Conservation (phyloP, 1,140 invertebrate genomes). For the Nylanderia fulva region DNA sequence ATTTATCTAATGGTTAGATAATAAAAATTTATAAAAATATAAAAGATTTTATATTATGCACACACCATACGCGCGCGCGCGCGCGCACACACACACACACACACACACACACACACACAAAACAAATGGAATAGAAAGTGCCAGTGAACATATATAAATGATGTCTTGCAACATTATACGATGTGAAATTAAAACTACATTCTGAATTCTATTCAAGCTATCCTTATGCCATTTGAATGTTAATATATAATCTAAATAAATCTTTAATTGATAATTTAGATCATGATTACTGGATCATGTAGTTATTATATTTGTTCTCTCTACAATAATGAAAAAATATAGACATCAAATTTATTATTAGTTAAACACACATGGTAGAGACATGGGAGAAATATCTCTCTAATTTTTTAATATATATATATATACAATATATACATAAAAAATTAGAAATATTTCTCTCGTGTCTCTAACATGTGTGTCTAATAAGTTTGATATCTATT, state of each 20-base stretch:
- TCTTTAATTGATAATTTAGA: not conserved
- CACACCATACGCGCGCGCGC: no score
- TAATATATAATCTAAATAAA: conserved; percentile 11
- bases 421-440: no score
- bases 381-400: not conserved
- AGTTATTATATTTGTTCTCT: not conserved
- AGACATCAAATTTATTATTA: not conserved
- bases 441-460: no score
- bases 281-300: not conserved
- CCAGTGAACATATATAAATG: conserved; percentile 16
- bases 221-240: conserved; percentile 4
- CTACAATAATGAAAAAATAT: not conserved
- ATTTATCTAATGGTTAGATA: not conserved
- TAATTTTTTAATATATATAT: not conserved
- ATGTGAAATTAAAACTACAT: conserved; percentile 29
- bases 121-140: conserved; percentile 22
- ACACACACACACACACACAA: no score
- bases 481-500: no score
- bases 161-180: conserved; percentile 6
- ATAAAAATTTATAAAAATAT: not conserved
- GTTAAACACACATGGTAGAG: not conserved
- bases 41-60: not conserved
- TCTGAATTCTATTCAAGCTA: conserved; percentile 1
- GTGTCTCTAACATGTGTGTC: no score
- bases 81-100: no score